Conservation (phyloP, 1,140 invertebrate species). For the Mactra quadrangularis region DNA sequence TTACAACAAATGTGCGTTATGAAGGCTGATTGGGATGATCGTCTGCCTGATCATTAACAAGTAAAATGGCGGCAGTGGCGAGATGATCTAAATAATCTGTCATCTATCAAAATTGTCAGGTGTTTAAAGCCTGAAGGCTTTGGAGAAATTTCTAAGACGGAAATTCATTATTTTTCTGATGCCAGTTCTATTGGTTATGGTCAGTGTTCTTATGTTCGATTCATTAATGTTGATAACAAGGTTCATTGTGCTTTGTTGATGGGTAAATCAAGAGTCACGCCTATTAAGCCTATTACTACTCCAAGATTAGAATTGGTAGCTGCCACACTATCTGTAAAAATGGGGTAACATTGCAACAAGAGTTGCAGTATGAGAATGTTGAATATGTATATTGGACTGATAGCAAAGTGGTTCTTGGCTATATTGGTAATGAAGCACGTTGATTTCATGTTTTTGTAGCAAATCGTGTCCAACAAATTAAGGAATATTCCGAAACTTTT, state of each 20-base stretch:
- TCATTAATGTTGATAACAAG: slow-evolving; percentile 9
- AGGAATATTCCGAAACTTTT: slow-evolving; percentile 3
- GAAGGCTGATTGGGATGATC: slow-evolving; percentile 59
- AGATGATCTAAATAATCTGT: slow-evolving; percentile 34
- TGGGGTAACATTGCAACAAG: slow-evolving; percentile 27
- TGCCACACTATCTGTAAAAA: slow-evolving; percentile 49
- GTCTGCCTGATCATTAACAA: slow-evolving; percentile 19
- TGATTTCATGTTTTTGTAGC: slow-evolving; percentile 60
- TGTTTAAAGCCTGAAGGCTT: slow-evolving; percentile 63
- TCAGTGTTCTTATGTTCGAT: slow-evolving; percentile 66
- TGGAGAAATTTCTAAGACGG: slow-evolving; percentile 8
- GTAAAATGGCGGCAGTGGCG: slow-evolving; percentile 58
- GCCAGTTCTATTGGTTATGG: slow-evolving; percentile 68
- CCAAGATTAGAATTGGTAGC: slow-evolving; percentile 62
- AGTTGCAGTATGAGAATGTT: no score
- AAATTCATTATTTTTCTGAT: slow-evolving; percentile 71
- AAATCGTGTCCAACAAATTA: slow-evolving; percentile 43
- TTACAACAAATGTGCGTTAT: slow-evolving; percentile 67
- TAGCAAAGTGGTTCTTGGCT: slow-evolving; percentile 53
- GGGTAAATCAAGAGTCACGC: slow-evolving; percentile 64
- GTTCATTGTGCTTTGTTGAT: slow-evolving; percentile 64
- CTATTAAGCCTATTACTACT: slow-evolving; percentile 53
- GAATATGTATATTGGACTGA: slow-evolving; percentile 51
- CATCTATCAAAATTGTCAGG: slow-evolving; percentile 37
- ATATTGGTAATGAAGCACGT: slow-evolving; percentile 52